Conservation (phyloP, 1,140 invertebrate genomes). For the Cyclina sinensis region DNA sequence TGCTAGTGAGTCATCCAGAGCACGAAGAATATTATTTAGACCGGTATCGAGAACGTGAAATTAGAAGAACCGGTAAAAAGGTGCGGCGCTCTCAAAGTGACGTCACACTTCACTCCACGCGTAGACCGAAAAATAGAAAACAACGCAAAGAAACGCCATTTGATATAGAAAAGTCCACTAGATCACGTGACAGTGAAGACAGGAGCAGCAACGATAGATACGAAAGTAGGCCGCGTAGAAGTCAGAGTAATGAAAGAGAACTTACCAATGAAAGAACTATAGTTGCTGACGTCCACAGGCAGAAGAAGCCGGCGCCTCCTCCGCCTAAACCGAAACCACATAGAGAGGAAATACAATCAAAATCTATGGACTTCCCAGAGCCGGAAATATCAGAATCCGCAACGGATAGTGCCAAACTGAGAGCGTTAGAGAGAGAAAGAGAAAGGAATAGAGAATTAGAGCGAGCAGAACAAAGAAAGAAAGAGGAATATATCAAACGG, state of each 20-base stretch:
- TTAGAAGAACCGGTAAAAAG: constrained; percentile 61
- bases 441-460: constrained; percentile 34
- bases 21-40: constrained; percentile 57
- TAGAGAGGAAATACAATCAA: not conserved
- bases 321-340: constrained; percentile 50
- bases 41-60: constrained; percentile 56
- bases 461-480: not conserved
- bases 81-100: constrained; percentile 65
- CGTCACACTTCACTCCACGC: constrained; percentile 62
- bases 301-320: constrained; percentile 48
- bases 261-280: constrained; percentile 9
- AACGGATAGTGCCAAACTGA: constrained; percentile 68
- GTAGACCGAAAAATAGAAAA: constrained; percentile 61
- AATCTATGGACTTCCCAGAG: constrained; percentile 21
- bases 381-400: constrained; percentile 54
- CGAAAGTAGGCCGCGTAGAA: not conserved
- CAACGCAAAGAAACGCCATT: constrained; percentile 59
- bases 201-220: constrained; percentile 41
- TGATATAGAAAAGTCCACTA: constrained; percentile 17
- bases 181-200: constrained; percentile 47
- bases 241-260: constrained; percentile 36
- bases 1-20: constrained; percentile 49
- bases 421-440: constrained; percentile 55
- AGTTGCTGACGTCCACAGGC: constrained; percentile 49
- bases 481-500: not conserved